A percentile compares a stretch with the other conserved stretches of the same genome.
Evolutionary conservation across 2,113 vertebrate species (phyloP).

Genomic region (Hyla sarda): DNA sequence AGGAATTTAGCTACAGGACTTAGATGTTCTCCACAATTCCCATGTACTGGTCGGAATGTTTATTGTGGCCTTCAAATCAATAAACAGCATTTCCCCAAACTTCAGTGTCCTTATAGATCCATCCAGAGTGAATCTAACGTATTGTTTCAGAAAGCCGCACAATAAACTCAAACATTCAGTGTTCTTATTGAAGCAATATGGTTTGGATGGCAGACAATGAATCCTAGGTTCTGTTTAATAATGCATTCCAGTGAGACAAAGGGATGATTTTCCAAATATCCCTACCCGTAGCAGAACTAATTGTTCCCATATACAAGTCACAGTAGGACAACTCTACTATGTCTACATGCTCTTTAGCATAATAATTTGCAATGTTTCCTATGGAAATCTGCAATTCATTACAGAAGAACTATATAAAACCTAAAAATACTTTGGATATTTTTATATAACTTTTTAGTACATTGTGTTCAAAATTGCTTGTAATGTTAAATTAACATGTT

Average conservation of each 20-base stretch:
- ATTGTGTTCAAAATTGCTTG: neutral
- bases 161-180: neutral
- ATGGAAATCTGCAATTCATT: constrained; percentile 1
- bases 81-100: neutral
- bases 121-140: neutral
- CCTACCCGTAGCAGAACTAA: constrained; percentile 35
- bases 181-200: constrained; percentile 44
- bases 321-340: neutral
- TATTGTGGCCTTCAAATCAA: neutral
- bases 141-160: neutral
- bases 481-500: neutral
- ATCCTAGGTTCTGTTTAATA: constrained; percentile 37
- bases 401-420: neutral
- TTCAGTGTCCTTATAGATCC: neutral
- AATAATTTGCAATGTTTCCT: constrained; percentile 5
- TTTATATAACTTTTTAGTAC: neutral
- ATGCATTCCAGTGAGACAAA: constrained; percentile 45
- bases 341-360: neutral
- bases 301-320: constrained; percentile 44
- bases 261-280: constrained; percentile 42
- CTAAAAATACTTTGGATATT: constrained; percentile 9
- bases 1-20: neutral
- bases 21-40: neutral
- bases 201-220: constrained; percentile 26
- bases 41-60: neutral